Base-by-base conservation (phyloP, 2,797 vertebrate genomes). In the Esox masquinongy region DNA sequence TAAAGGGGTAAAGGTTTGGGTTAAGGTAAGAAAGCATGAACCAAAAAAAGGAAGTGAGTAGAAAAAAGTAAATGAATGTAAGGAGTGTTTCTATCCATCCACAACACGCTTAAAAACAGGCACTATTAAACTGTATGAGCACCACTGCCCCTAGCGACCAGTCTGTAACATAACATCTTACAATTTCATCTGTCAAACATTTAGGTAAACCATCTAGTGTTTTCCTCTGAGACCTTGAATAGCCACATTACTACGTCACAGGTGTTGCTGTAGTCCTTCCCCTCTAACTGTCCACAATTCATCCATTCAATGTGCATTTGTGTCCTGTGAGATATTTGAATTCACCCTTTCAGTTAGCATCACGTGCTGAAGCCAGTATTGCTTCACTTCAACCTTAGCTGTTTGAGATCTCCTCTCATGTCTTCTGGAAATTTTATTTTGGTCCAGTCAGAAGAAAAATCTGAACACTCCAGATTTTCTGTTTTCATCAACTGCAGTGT, bases 321-420 rank as follows among this genome's bases (percentile, higher is more conserved):
- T 77, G 76, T 70, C 56, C 64, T 67, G 1, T 31, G 43, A 70
- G 17, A 19, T 22, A 24, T 24, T 22, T 26, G 3, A 70, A 66
- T 26, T 34, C 22, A 70, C 6, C 5, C 22, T 17, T 75, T 78
- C 74, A 26, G 73, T 66, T 73, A 56, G 16, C 6, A 75, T 77
- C 12, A 79, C 74, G 70, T 84, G 74, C 79, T 72, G 51, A 71
- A 74, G 43, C 12, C 12, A 47, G 43, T 12, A 47, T 47, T 47
- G 74, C 63, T 76, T 77, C 78, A 72, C 26, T 67, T 71, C 43
- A 36, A 14, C 50, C 3, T 17, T 19, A 14, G 34, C 9, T 22
- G 67, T 61, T 39, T 26, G 49, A 31, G 8, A 24, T 64, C 56
- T 69, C 5, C n/a, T 69, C 43, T 47, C 43, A 43, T 47, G 19